Evolutionary conservation across 2,888 invertebrate genomes (phyloP), one percentile per base, ranked within the genome.

Genomic region (Lochmaea capreae): DNA sequence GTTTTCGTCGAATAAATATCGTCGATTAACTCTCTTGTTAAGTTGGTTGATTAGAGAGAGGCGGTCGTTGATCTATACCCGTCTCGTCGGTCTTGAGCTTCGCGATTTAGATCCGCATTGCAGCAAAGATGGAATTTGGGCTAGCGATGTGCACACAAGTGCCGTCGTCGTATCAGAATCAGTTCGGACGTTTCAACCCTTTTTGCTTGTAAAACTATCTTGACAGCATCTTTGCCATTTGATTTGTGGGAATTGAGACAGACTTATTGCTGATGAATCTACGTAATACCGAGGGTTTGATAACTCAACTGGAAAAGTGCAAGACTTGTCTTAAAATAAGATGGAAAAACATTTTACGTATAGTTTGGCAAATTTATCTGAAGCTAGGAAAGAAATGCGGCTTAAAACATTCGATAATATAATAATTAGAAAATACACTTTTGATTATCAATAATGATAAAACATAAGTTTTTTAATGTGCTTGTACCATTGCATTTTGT

Each of bases 81-180:
- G 57, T 57, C 57, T 57, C 57, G 57, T 57, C 59, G 33, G 26
- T 59, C 68, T 57, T 58, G 46, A 43, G 49, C 10, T 59, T 59
- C 67, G 42, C 63, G 71, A 71, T 71, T 58, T 59, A 65, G 65
- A 65, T 71, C 71, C 71, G 71, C 71, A 71, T 59, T 71, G 71
- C 71, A 71, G 71, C 65, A 61, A 52, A 61, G 71, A 71, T 39
- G 66, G 71, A 66, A 71, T 66, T 71, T 52, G 61, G 61, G 26
- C 59, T 26, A 33, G 49, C 59, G 33, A 33, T 52, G 33, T 49
- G 43, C 43, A 57, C 43, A 67, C 67, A 67, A 58, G 59, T 59
- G 59, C 67, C 57, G 58, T 59, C 26, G 33, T 33, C 26, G 18
- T 54, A 42, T 57, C 33, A 57, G 18, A 57, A 57, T 12, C 39